phyloP scores from a whole-genome alignment of 1,140 invertebrate species.

The Ruditapes philippinarum region DNA sequence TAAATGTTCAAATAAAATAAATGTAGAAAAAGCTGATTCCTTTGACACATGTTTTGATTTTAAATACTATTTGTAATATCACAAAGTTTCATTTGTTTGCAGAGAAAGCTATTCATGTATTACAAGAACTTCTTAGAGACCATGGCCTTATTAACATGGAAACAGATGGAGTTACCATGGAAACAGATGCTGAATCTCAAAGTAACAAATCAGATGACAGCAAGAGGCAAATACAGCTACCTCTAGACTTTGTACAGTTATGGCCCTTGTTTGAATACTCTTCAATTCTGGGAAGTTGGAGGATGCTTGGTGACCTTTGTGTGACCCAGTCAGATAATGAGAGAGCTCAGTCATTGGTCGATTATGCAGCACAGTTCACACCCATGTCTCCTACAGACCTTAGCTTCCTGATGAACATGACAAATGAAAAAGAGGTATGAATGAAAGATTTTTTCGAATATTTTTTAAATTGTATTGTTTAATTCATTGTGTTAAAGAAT shows the following conservation, averaged over 20 bases:
- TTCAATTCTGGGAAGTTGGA: conserved; percentile 41
- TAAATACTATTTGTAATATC: not conserved
- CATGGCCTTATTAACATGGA: conserved; percentile 9
- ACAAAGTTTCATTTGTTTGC: not conserved
- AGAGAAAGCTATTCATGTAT: not conserved
- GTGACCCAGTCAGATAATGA: not conserved
- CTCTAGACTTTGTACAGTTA: conserved; percentile 65
- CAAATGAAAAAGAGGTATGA: not conserved
- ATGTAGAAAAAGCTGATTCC: too few relatives aligned
- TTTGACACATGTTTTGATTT: not conserved
- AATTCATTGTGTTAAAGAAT: too few relatives aligned
- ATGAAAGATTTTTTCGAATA: too few relatives aligned
- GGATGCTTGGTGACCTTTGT: not conserved
- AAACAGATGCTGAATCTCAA: conserved; percentile 29
- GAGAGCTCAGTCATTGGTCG: not conserved
- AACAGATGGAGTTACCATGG: conserved; percentile 34
- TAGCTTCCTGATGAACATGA: not conserved
- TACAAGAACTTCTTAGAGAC: conserved; percentile 4
- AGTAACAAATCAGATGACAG: not conserved
- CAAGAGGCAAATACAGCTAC: not conserved
- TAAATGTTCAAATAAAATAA: too few relatives aligned
- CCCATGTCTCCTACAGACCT: conserved; percentile 17
- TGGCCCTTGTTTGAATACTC: conserved; percentile 78
- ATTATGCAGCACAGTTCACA: conserved; percentile 39
- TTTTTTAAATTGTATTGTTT: too few relatives aligned